Percentiles rank a stretch among this genome's conserved stretches.
phyloP scores from a whole-genome alignment of 2,113 vertebrate species.

The Zapornia atra region DNA sequence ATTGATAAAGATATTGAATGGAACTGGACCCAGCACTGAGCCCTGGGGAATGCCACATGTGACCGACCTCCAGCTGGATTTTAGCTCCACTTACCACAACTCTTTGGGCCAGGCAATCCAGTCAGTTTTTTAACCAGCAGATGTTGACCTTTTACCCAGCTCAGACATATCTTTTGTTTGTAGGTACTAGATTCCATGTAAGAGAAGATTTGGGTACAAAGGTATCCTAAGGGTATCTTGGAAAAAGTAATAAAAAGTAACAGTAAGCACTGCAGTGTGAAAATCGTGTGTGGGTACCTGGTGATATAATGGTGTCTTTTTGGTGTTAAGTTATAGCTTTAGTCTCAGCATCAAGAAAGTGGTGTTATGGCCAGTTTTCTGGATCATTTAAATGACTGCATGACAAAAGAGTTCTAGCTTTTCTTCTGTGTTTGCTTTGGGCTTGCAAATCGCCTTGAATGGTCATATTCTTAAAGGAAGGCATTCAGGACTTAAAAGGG shows the following conservation, averaged over 20 bases:
- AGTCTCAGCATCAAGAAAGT: background rate
- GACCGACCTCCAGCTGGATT: too few species aligned
- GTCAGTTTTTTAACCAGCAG: too few species aligned
- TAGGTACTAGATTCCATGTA: background rate
- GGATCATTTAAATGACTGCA: background rate
- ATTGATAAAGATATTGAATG: too few species aligned
- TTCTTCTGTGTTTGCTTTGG: background rate
- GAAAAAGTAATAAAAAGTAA: background rate
- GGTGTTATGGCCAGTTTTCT: background rate
- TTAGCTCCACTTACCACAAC: too few species aligned
- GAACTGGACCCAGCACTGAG: too few species aligned
- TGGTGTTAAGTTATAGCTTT: background rate
- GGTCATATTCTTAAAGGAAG: background rate
- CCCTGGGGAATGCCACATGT: too few species aligned
- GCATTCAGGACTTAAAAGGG: background rate
- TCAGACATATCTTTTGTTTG: background rate
- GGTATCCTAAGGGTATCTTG: background rate
- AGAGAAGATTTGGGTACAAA: background rate
- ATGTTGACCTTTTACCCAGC: background rate
- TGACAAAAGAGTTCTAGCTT: background rate
- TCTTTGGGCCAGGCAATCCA: too few species aligned
- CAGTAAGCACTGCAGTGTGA: background rate
- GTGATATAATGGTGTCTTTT: background rate
- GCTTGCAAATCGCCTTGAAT: background rate
- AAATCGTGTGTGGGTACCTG: background rate